phyloP scores from a whole-genome alignment of 2,113 vertebrate genomes.

The Laticauda laticaudata region DNA sequence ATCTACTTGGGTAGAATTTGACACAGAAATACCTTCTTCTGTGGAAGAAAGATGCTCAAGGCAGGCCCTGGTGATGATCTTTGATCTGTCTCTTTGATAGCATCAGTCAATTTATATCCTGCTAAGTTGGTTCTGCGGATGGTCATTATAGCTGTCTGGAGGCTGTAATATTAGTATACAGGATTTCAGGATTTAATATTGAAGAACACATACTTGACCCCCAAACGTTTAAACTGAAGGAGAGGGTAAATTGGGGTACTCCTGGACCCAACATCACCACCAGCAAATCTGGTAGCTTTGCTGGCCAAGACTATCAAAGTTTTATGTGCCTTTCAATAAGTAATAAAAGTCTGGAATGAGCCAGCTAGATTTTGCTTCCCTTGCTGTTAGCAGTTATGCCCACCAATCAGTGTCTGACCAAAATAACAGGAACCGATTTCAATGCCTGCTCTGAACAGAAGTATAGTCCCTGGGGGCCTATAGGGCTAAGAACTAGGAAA shows the following conservation, averaged over 20 bases:
- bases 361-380: not conserved
- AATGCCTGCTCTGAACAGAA: not conserved
- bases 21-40: not conserved
- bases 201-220: not conserved
- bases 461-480: not conserved
- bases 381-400: not conserved
- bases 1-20: not conserved
- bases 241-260: not conserved
- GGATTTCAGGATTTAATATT: not conserved
- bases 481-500: not conserved
- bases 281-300: not conserved
- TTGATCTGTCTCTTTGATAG: not conserved
- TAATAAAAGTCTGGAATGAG: not conserved
- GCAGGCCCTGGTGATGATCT: not conserved
- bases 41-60: not conserved
- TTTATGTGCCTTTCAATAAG: not conserved
- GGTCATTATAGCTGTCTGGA: not conserved
- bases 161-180: not conserved
- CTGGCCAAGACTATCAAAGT: not conserved
- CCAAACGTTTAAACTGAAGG: not conserved
- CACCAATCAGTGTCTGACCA: not conserved
- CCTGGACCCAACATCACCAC: not conserved
- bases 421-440: not conserved
- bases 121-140: not conserved
- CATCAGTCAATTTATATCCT: not conserved